Base-by-base conservation (phyloP, 2,888 invertebrate species). In the Bibio marci region DNA sequence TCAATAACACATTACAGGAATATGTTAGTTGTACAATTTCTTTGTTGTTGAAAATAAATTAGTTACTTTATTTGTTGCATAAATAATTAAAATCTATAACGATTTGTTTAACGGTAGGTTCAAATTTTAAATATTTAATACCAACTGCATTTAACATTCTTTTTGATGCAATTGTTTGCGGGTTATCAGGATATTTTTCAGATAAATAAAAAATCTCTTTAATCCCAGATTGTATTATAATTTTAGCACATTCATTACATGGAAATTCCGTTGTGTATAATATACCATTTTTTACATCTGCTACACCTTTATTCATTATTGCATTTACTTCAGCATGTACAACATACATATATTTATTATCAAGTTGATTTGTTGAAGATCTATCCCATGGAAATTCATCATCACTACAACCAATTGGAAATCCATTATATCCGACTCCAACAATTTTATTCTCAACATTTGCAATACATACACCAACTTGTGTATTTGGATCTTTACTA, bases 281-380 rank as follows among this genome's bases (percentile, higher is more conserved):
- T 0, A 72, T 73, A 52, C 90, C 88, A 45, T 76, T 72, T 48
- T 73, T 74, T 1, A 92, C 67, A 62, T 81, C 76, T 0, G 73
- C 67, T 1, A 73, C 68, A 56, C 88, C 91, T 57, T 81, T 88
- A 58, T 97, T 97, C 13, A 95, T 53, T 46, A 98, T 83, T 1
- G 97, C 97, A 65, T 98, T 98, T 65, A 94, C 73, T 67, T 98
- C 97, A 3, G 97, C 97, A 63, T 98, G 97, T 46, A 94, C 94
- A 1, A 98, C 97, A 44, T 88, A 97, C 44, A 83, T 65, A 58
- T 74, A 76, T 66, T 97, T 97, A 38, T 72, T 80, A 31, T 87
- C 70, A 39, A 83, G 58, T 12, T 62, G 56, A 49, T 74, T 63
- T 1, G 59, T 50, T 3, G 69, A 63, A 25, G 67, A 58, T 56